Evolutionary conservation across 2,888 invertebrate species (phyloP).

Genomic region (Ormyrus rosae): DNA sequence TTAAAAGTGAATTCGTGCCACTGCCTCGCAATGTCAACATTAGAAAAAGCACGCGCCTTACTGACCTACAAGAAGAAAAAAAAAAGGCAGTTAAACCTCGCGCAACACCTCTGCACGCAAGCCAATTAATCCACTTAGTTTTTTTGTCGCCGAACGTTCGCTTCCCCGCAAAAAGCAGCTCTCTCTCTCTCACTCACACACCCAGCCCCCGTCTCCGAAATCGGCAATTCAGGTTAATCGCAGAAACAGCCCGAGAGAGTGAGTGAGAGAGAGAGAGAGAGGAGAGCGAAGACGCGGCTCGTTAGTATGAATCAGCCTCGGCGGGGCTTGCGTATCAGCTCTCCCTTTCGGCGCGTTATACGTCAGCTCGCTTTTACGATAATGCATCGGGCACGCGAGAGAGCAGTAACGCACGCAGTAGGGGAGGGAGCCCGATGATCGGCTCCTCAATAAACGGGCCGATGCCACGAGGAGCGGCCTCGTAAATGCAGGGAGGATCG

Average conservation of each 20-base stretch:
- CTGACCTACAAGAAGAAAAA: no score
- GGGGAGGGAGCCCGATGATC: constrained; percentile 5
- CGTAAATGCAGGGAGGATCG: neutral
- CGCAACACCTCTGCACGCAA: neutral
- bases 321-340: neutral
- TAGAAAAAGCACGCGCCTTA: no score
- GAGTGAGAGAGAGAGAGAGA: no score
- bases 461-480: constrained; percentile 15
- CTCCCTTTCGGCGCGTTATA: neutral
- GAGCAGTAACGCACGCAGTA: neutral
- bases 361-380: constrained; percentile 29
- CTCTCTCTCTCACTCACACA: no score
- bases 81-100: no score
- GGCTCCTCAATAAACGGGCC: constrained; percentile 16
- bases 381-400: constrained; percentile 11
- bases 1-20: no score
- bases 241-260: no score
- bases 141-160: neutral
- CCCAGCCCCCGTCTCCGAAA: no score
- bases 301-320: constrained; percentile 14
- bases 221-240: no score
- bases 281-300: neutral
- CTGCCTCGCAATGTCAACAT: no score
- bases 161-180: no score
- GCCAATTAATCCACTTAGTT: constrained; percentile 16